Percentiles rank a stretch among this genome's conserved stretches.
Conservation (phyloP, 1,140 invertebrate species). For the Philopotamus ludificatus region DNA sequence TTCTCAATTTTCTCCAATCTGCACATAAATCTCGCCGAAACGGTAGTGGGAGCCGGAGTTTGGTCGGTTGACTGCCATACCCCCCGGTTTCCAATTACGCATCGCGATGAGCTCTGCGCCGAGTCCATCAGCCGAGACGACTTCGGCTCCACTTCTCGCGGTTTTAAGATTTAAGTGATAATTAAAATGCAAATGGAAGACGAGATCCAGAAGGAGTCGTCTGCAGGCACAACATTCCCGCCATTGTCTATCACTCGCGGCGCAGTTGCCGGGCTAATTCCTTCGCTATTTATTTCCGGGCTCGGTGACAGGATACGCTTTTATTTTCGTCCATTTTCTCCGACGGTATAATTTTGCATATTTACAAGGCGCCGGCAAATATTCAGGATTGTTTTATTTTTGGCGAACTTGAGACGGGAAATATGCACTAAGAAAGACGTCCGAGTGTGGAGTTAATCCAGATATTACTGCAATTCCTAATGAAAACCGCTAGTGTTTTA, state of each 20-base stretch:
- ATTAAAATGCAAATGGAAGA: slow-evolving; percentile 40
- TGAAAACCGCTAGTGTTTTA: no score
- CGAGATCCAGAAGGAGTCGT: slow-evolving; percentile 3
- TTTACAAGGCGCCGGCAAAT: no score
- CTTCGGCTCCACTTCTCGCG: background rate
- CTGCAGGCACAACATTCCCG: background rate
- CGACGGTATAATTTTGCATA: background rate
- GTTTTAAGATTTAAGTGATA: slow-evolving; percentile 39
- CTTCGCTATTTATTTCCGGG: slow-evolving; percentile 22
- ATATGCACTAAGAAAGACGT: no score
- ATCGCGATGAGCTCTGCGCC: background rate
- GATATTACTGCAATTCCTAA: no score
- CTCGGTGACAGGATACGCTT: background rate
- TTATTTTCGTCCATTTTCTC: slow-evolving; percentile 7
- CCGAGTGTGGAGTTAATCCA: no score
- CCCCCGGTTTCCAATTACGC: slow-evolving; percentile 10
- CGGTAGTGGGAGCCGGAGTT: no score
- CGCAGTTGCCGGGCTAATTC: slow-evolving; percentile 12
- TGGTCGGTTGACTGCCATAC: background rate
- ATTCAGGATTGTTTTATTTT: background rate
- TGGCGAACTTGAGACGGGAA: background rate
- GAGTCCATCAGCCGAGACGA: background rate
- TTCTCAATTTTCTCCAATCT: no score
- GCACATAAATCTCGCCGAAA: no score
- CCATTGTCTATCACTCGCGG: slow-evolving; percentile 31